Conservation (phyloP, 64 coral and sea anemone genomes). For the Actinia equina region DNA sequence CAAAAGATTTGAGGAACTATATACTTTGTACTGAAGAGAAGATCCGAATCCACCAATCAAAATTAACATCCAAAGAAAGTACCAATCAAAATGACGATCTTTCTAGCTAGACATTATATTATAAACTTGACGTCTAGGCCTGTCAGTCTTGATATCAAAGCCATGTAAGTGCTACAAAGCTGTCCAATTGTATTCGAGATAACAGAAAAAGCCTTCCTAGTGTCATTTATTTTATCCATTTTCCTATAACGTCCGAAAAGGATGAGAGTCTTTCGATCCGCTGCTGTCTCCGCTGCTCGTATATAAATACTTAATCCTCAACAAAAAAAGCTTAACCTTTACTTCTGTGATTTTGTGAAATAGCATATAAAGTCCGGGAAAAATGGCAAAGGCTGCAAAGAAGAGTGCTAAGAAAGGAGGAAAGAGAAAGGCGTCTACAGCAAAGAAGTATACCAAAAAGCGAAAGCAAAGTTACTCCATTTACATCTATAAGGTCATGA, state of each 20-base stretch:
- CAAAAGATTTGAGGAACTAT: background rate
- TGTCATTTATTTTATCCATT: conserved; percentile 6
- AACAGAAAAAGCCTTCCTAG: background rate
- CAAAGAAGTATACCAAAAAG: background rate
- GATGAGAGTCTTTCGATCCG: conserved; percentile 9
- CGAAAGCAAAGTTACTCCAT: conserved; percentile 46
- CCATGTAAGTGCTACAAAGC: background rate
- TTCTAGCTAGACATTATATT: background rate
- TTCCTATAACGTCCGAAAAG: background rate
- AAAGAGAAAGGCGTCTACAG: conserved; percentile 23
- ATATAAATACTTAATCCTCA: background rate
- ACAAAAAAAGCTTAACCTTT: background rate
- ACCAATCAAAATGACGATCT: background rate
- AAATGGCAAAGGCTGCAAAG: conserved; percentile 37
- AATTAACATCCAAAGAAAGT: too few relatives aligned
- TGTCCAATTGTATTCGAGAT: conserved; percentile 18
- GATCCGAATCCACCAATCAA: conserved; percentile 1
- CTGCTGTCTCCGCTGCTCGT: too few relatives aligned
- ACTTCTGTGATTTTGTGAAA: background rate
- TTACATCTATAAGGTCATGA: conserved; percentile 63
- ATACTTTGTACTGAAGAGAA: background rate
- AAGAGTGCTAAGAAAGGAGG: conserved; percentile 23
- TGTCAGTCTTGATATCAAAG: background rate
- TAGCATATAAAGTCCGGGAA: background rate
- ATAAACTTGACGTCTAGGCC: too few relatives aligned